These are phyloP conservation scores for Parauchenoglanis ngamensis DNA, from an alignment of 2,797 vertebrate genomes.

Conservation along the genomic window DNA sequence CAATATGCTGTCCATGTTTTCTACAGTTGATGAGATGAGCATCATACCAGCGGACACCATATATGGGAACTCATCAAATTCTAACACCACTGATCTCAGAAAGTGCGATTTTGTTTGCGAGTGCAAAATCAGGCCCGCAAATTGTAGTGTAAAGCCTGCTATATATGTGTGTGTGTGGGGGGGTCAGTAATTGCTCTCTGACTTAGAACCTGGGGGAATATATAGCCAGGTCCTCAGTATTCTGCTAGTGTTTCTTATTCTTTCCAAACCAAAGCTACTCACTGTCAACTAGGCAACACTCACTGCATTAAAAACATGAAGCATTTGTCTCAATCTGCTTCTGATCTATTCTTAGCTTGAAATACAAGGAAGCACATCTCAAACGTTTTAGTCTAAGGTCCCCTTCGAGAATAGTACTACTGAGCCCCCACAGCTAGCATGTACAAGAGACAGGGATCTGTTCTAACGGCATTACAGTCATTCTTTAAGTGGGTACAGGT, in stretches of 20 bases:
- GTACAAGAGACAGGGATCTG: not conserved
- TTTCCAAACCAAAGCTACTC: conserved; percentile 21
- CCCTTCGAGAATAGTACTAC: not conserved
- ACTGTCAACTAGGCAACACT: conserved; percentile 23
- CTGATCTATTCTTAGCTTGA: not conserved
- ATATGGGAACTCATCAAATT: not conserved
- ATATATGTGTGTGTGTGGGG: not conserved
- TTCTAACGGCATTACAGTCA: not conserved
- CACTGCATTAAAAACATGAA: conserved; percentile 30
- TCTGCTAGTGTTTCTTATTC: not conserved
- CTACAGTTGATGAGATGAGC: no score
- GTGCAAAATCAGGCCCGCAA: not conserved
- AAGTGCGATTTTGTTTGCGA: not conserved
- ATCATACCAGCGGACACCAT: not conserved
- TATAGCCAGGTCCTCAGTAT: conserved; percentile 25
- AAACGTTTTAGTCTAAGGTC: not conserved
- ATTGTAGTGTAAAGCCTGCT: not conserved
- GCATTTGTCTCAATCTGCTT: not conserved
- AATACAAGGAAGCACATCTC: not conserved
- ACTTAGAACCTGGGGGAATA: conserved; percentile 18
- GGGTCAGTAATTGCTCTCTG: conserved; percentile 27
- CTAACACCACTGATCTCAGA: not conserved
- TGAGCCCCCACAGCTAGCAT: not conserved
- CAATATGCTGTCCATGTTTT: no score
- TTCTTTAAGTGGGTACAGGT: not conserved